Percentiles rank a stretch among this genome's conserved stretches.
Conservation (phyloP, 2,797 vertebrate genomes). For the Echeneis naucrates region DNA sequence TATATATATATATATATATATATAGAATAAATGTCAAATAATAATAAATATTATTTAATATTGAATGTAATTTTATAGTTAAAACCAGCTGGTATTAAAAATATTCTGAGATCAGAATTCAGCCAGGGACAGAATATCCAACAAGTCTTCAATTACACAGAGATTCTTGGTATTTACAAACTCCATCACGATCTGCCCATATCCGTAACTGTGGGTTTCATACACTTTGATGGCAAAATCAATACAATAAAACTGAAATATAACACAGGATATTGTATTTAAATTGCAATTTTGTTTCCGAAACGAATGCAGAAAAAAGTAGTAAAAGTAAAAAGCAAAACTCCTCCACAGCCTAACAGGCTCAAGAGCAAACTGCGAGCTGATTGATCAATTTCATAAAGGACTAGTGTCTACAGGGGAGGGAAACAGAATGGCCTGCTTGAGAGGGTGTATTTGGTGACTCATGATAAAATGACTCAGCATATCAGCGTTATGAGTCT, state of each 20-base stretch:
- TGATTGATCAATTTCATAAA: slow-evolving; percentile 26
- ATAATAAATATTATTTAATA: too few species aligned
- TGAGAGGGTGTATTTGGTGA: slow-evolving; percentile 48
- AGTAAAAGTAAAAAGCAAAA: not conserved
- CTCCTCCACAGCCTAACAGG: not conserved
- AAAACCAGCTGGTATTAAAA: not conserved
- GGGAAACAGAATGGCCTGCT: slow-evolving; percentile 12
- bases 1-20: too few species aligned
- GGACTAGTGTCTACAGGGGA: not conserved
- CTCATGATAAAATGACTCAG: slow-evolving; percentile 58
- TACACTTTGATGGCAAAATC: not conserved
- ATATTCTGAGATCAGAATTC: not conserved
- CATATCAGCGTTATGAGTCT: slow-evolving; percentile 25
- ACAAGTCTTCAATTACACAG: not conserved
- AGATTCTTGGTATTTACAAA: not conserved
- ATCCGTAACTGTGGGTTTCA: not conserved
- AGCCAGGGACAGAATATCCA: not conserved
- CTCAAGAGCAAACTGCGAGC: slow-evolving; percentile 10
- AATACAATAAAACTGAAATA: not conserved
- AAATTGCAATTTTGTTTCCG: not conserved
- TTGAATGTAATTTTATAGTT: not conserved
- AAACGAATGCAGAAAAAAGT: not conserved
- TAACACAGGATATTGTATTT: not conserved
- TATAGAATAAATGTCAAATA: too few species aligned
- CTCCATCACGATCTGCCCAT: not conserved